Evolutionary conservation across 2,797 vertebrate species (phyloP).

Genomic region (Dryobates pubescens): DNA sequence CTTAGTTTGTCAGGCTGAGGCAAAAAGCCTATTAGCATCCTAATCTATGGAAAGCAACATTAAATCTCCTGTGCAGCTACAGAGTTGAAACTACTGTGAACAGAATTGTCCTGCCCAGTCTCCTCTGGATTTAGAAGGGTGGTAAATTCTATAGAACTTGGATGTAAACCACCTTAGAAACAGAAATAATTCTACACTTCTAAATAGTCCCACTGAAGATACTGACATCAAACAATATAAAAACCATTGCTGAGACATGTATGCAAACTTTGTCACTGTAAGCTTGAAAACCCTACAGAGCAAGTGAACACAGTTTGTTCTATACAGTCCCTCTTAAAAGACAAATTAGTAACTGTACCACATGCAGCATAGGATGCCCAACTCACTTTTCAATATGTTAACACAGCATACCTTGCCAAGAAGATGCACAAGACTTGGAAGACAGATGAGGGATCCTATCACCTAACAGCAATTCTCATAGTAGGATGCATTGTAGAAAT

Average conservation of each 20-base stretch:
- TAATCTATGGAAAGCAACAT: not conserved
- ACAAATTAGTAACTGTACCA: not conserved
- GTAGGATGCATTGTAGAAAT: not conserved
- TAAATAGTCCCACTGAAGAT: not conserved
- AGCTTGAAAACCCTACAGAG: not conserved
- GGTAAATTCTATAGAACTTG: not conserved
- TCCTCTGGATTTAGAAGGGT: not conserved
- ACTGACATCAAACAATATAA: not conserved
- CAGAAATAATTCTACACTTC: not conserved
- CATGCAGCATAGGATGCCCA: not conserved
- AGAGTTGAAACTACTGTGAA: not conserved
- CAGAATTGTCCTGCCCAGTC: not conserved
- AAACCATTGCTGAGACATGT: accelerated
- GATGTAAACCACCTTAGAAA: not conserved
- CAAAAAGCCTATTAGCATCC: not conserved
- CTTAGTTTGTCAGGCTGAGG: not conserved
- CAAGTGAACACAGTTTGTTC: not conserved
- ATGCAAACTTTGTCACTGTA: not conserved
- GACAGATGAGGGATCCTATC: not conserved
- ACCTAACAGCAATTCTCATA: not conserved
- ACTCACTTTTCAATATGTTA: not conserved
- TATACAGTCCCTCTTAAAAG: not conserved
- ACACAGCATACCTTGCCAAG: not conserved
- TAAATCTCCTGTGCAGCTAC: not conserved
- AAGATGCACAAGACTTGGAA: not conserved